These are phyloP conservation scores for Epinephelus awoara DNA, from an alignment of 2,797 vertebrate genomes.

Conservation along the genomic window DNA sequence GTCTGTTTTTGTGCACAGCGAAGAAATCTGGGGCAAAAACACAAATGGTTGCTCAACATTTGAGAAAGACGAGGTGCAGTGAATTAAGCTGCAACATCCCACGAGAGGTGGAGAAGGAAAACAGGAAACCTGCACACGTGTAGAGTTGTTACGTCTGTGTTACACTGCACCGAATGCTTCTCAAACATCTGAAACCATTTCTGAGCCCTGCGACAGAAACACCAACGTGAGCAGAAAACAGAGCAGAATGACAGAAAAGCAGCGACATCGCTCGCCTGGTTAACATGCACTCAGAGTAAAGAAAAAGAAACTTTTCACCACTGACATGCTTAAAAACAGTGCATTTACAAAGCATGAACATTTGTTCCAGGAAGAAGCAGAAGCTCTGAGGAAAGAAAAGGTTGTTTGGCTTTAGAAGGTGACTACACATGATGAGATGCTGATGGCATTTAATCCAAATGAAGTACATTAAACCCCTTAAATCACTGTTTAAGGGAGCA, in stretches of 20 bases:
- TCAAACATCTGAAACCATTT: constrained; percentile 62
- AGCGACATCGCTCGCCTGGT: constrained; percentile 65
- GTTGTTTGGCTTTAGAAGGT: constrained; percentile 10
- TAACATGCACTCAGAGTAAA: constrained; percentile 88
- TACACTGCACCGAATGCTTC: constrained; percentile 6
- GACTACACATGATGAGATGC: constrained; percentile 14
- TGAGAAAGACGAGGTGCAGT: constrained; percentile 32
- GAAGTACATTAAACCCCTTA: background rate
- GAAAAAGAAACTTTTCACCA: constrained; percentile 33
- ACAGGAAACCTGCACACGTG: background rate
- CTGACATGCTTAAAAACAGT: constrained; percentile 67
- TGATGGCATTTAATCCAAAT: constrained; percentile 4
- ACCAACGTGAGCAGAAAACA: constrained; percentile 49
- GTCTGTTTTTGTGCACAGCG: constrained; percentile 59
- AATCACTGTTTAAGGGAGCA: background rate
- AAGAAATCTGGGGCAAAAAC: constrained; percentile 27
- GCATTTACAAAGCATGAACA: constrained; percentile 67
- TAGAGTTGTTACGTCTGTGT: background rate
- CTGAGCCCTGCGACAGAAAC: constrained; percentile 64
- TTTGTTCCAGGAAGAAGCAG: constrained; percentile 52
- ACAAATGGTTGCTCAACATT: constrained; percentile 53
- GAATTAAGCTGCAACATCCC: background rate
- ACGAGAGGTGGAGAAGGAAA: background rate
- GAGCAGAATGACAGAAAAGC: constrained; percentile 81
- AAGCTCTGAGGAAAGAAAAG: constrained; percentile 33